Base-by-base conservation (phyloP, 1,140 invertebrate species). In the Drosophila sp. region DNA sequence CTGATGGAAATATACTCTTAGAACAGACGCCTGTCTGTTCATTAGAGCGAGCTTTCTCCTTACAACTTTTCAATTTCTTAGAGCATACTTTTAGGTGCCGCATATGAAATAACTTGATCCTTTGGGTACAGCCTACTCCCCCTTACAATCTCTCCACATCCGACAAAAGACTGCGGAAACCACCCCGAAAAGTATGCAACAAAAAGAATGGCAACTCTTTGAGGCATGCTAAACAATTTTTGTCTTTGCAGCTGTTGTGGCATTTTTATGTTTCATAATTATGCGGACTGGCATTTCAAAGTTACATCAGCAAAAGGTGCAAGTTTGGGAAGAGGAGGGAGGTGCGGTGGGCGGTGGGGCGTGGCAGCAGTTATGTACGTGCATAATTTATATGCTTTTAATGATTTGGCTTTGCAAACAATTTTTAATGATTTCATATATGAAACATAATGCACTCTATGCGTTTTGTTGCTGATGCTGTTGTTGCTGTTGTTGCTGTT, bases 311-410 rank as follows among this genome's bases (percentile, higher is more conserved):
- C 8, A 1, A 36, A 3, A 7, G 29, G 29, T 2, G 34, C 11
- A 36, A 38, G n/a, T 38, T 38, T 61, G 4, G 21, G 21, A n/a
- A n/a, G n/a, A n/a, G n/a, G n/a, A n/a, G n/a, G n/a, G n/a, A n/a
- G n/a, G n/a, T n/a, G n/a, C n/a, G 38, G 38, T 53, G 56, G 6
- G 34, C 8, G 32, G 57, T n/a, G n/a, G 34, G 57, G 57, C n/a
- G 56, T 56, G 38, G 43, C 34, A 7, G 25, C 38, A 11, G 56
- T 13, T 38, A 36, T 41, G 43, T 50, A 63, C 21, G 18, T 86
- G 79, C 83, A 86, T 86, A 87, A 89, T 87, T 86, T 86, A 86
- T 87, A 89, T 89, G 83, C 59, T 89, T 87, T 89, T 87, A 87
- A 87, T 89, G 82, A 87, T 70, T 81, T 64, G 75, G 61, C 38